Evolutionary conservation across 30 jellyfish, hydroid and myxozoan species (phyloP).

Genomic region (Aurelia aurita): DNA sequence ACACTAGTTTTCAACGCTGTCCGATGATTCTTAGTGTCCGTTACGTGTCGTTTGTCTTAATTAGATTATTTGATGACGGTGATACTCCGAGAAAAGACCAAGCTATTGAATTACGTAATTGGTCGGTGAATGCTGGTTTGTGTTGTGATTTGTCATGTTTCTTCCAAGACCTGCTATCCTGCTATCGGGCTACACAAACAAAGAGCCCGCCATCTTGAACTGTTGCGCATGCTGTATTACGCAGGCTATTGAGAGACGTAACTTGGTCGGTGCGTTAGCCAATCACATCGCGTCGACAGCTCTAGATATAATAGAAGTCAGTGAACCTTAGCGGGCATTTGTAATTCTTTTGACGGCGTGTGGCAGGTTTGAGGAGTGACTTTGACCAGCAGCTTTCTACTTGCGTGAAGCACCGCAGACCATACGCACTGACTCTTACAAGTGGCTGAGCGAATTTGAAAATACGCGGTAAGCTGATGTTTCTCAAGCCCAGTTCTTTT

Average conservation of each 20-base stretch:
- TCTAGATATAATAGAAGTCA: conserved; percentile 61
- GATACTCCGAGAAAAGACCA: no score
- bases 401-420: conserved; percentile 79
- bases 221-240: conserved; percentile 20
- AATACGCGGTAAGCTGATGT: conserved; percentile 68
- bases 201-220: no score
- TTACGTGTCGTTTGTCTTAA: no score
- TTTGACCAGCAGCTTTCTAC: conserved; percentile 75
- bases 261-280: conserved; percentile 21
- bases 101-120: no score
- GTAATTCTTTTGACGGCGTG: conserved; percentile 37
- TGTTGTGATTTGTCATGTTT: no score
- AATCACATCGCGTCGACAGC: conserved; percentile 43
- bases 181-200: no score
- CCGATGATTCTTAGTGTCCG: no score
- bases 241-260: conserved; percentile 45
- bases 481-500: conserved; percentile 69
- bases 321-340: conserved; percentile 60
- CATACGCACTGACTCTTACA: conserved; percentile 56
- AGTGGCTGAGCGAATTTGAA: conserved; percentile 45
- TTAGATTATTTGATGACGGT: no score
- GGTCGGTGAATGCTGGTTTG: no score
- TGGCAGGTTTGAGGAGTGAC: conserved; percentile 35
- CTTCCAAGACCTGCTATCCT: no score
- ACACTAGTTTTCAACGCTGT: no score